Evolutionary conservation across 2,113 vertebrate species (phyloP).

Genomic region (Pseudorasbora parva): DNA sequence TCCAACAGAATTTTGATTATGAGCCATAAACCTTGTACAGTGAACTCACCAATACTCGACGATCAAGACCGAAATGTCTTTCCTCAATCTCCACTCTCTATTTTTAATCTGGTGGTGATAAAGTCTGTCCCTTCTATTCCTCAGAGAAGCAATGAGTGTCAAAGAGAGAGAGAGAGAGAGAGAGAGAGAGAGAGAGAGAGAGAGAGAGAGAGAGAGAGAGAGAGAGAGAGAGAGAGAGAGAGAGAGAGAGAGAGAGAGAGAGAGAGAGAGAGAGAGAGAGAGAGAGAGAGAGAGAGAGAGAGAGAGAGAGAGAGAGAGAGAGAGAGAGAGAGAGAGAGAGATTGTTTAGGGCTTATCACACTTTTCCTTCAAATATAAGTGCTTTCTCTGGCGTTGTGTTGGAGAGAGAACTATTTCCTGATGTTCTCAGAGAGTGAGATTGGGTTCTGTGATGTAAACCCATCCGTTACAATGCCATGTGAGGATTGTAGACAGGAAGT

Average conservation of each 20-base stretch:
- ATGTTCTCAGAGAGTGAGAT: constrained; percentile 31
- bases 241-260: background rate
- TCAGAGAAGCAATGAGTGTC: constrained; percentile 11
- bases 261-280: background rate
- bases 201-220: background rate
- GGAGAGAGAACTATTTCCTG: constrained; percentile 40
- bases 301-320: background rate
- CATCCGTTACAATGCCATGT: constrained; percentile 48
- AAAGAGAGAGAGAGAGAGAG: constrained; percentile 1
- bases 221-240: background rate
- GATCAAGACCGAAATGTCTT: background rate
- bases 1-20: background rate
- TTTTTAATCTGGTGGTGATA: background rate
- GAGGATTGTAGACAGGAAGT: constrained; percentile 17
- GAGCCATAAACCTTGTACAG: background rate
- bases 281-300: background rate
- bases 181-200: background rate
- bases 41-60: background rate
- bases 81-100: background rate
- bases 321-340: background rate
- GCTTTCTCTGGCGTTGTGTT: background rate
- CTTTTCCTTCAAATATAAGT: constrained; percentile 21
- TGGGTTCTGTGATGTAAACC: constrained; percentile 43
- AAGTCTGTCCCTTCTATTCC: constrained; percentile 8
- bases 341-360: constrained; percentile 19